Base-by-base conservation (phyloP, 2,797 vertebrate species). In the Huso huso region DNA sequence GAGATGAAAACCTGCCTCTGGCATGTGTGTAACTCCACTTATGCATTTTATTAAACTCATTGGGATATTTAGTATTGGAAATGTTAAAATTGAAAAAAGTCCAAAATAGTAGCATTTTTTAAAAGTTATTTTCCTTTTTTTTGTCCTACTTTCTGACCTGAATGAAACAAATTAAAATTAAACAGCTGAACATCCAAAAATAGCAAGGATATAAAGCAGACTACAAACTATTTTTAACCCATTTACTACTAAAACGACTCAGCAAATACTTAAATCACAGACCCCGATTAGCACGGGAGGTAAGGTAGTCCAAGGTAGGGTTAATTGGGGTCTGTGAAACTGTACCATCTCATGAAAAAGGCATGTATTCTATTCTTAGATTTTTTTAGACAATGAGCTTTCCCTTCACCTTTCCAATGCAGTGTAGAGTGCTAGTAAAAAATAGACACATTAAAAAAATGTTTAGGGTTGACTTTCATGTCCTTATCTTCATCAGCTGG, bases 91-190 rank as follows among this genome's bases (percentile, higher is more conserved):
- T 37, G 23, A 18, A 18, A 4, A 37, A 37, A 37, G 23, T 37
- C 23, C 23, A 37, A 37, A 37, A 37, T 18, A 18, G 15, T 37
- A 37, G 23, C 23, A 37, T 37, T 37, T 37, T 37, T 37, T 37
- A 37, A 37, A 71, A 74, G 68, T 66, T 57, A 37, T 63, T 52
- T 23, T 65, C 9, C 6, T 4, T 48, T 61, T 55, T 58, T 64
- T 52, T 73, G 71, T 73, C 76, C 78, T 73, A 77, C 61, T 76
- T 79, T 79, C 57, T 79, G 73, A 72, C 76, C 76, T 75, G 76
- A 67, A 77, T 76, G 68, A 65, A 58, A 69, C 64, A 71, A 70
- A 72, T 72, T 66, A 74, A 63, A 66, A 66, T 66, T 66, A 75
- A 71, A 63, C 72, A 77, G 65, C 70, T 64, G 59, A 63, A 49